Evolutionary conservation across 1,140 invertebrate genomes (phyloP), one percentile per base, ranked within the genome.

Genomic region (Leptinotarsa defecta): DNA sequence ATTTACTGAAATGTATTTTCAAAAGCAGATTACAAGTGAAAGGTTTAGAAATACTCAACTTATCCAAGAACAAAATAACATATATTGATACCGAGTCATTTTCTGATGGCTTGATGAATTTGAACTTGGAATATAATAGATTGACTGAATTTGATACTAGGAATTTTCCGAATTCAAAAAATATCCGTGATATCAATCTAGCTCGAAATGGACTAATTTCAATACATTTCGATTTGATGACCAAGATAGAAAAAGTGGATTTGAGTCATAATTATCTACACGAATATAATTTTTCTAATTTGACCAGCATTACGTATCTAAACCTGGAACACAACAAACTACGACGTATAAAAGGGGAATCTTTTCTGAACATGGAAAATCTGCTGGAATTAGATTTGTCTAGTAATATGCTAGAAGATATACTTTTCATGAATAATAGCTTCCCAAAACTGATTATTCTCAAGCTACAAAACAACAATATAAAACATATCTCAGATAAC

Each of bases 361-460:
- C 15, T 1, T 65, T 65, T 27, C 22, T 65, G 24, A 65, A 65
- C 22, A 19, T 65, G 63, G 2, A 65, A 17, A 20, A 65, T 13
- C 19, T 65, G 63, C 24, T 65, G 4, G 63, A 65, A 8, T 65
- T 65, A 65, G 63, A 65, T 27, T 65, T 65, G 13, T 65, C 63
- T 15, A 65, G 22, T 20, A 65, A 65, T 13, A 22, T 19, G 11
- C 13, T 65, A 27, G 24, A 65, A 65, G 63, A 65, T 20, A 19
- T 65, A 22, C 4, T 15, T n/a, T 22, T 65, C 4, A 13, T 65
- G 24, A 20, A 19, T 17, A 20, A 65, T 27, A 65, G 13, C 22
- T 65, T 65, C 11, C 63, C 63, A 19, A 65, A 22, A 65, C 24
- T 65, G 15, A 27, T 15, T 6, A 27, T n/a, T 65, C 63, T 65